These are phyloP conservation scores for Andrena praecox DNA, from an alignment of 2,888 invertebrate genomes.

Conservation along the genomic window DNA sequence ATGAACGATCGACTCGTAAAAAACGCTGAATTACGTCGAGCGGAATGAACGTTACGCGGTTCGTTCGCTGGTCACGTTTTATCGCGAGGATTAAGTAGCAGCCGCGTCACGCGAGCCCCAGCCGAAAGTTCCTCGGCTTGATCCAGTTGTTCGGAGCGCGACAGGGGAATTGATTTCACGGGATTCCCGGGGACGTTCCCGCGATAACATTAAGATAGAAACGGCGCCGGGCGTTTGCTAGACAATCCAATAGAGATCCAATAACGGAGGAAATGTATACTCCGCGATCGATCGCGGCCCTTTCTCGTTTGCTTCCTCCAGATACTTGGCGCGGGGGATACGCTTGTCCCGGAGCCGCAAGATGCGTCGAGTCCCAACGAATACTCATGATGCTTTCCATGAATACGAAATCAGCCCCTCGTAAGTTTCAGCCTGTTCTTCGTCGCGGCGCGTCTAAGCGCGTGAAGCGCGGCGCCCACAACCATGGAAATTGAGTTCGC, in stretches of 20 bases:
- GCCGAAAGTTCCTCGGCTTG: constrained; percentile 19
- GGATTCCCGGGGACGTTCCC: constrained; percentile 12
- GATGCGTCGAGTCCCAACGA: constrained; percentile 61
- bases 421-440: constrained; percentile 65
- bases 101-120: neutral
- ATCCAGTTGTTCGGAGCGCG: constrained; percentile 15
- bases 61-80: neutral
- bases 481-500: constrained; percentile 34
- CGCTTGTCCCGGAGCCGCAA: constrained; percentile 37
- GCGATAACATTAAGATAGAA: constrained; percentile 56
- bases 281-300: constrained; percentile 48
- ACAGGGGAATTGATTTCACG: constrained; percentile 35
- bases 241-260: constrained; percentile 70
- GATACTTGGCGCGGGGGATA: constrained; percentile 32
- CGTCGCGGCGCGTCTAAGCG: constrained; percentile 22
- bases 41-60: neutral
- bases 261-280: constrained; percentile 70
- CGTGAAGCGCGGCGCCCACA: neutral
- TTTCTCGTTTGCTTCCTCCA: constrained; percentile 42
- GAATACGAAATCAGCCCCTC: constrained; percentile 74
- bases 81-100: constrained; percentile 1
- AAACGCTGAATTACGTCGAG: neutral
- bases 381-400: constrained; percentile 71
- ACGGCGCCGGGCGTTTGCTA: constrained; percentile 46
- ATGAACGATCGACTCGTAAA: neutral